phyloP scores from a whole-genome alignment of 2,113 vertebrate species.

The Eublepharis macularius region DNA sequence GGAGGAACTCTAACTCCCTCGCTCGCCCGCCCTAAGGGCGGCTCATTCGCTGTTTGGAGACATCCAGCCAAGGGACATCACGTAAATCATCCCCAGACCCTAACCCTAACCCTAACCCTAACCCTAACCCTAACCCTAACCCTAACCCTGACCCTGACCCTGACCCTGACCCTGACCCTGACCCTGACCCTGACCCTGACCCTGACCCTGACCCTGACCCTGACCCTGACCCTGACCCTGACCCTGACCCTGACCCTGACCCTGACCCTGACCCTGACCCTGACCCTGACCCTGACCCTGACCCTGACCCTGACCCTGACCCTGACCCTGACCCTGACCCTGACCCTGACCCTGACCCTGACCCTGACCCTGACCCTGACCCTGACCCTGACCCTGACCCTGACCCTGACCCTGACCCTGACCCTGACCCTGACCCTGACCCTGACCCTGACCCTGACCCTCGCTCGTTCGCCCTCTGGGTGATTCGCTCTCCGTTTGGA shows the following conservation, averaged over 20 bases:
- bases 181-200: not conserved
- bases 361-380: not conserved
- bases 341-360: not conserved
- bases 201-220: not conserved
- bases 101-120: not conserved
- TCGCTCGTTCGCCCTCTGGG: too few species aligned
- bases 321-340: not conserved
- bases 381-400: not conserved
- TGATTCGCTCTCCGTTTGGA: too few species aligned
- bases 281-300: conserved; percentile 12
- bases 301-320: not conserved
- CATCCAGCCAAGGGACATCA: too few species aligned
- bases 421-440: not conserved
- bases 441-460: too few species aligned
- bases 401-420: too few species aligned
- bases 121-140: conserved; percentile 23
- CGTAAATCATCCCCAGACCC: too few species aligned
- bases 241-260: not conserved
- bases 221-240: conserved; percentile 15
- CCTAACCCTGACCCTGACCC: conserved; percentile 6
- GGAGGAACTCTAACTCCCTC: too few species aligned
- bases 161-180: conserved; percentile 1
- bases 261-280: not conserved
- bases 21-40: too few species aligned
- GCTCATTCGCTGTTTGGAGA: too few species aligned